Base-by-base conservation (phyloP, 2,888 invertebrate species). In the Shargacucullia verbasci region DNA sequence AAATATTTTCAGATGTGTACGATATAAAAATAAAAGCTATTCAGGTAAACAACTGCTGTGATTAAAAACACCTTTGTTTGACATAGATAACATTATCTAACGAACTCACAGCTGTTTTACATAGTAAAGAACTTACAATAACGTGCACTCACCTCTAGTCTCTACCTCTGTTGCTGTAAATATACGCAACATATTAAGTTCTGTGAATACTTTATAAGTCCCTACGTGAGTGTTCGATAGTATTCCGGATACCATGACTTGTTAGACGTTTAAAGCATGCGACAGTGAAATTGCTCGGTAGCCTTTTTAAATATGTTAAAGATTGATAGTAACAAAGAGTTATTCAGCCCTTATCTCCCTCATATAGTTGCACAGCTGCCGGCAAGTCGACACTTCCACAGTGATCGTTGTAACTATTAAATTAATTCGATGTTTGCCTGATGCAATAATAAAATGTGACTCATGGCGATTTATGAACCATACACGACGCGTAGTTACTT, bases 311-410 rank as follows among this genome's bases (percentile, higher is more conserved):
- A 29, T 3, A 29, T 6, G 70, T 63, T 74, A 70, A 68, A 69
- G 73, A 67, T 76, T 63, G 63, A 47, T 48, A 67, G 77, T 82
- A 88, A 87, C 87, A 88, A 88, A 85, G 84, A 82, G 80, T 84
- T 87, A 86, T 87, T 89, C 79, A 85, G 76, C 61, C 78, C 81
- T 86, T 87, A 87, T 86, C 89, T 79, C n/a, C n/a, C n/a, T n/a
- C n/a, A n/a, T n/a, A 83, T 83, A 85, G 84, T 88, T 86, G 85
- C 85, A 86, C 89, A 90, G 89, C 88, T 90, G 89, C 81, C 58
- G 48, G 59, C 62, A 71, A 68, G 78, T 73, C 76, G 78, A 81
- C 80, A 69, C 49, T 66, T 73, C 76, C 78, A 81, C 80, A 69
- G 50, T 66, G 69, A 64, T 56, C 41, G 71, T 78, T 82, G 79